Base-by-base conservation (phyloP, 2,797 vertebrate species). In the Pachyuromys duprasi region DNA sequence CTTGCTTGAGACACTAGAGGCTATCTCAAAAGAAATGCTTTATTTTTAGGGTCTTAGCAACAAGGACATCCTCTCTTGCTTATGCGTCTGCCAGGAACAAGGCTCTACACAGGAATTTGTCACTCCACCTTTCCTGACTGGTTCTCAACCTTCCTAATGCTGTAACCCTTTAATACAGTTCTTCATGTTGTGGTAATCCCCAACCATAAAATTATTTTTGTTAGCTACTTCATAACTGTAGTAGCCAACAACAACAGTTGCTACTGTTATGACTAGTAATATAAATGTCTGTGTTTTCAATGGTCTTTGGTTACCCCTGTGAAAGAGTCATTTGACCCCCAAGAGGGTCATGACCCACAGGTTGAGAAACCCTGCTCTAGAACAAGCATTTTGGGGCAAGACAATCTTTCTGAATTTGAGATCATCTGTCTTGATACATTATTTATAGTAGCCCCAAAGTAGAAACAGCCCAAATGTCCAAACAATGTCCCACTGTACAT, bases 31-130 rank as follows among this genome's bases (percentile, higher is more conserved):
- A 84, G 57, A 84, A 65, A 75, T 39, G 33, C 49, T 86, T 69
- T 36, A 39, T 57, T 91, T 95, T 92, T 93, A 89, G 53, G 31
- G 28, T 90, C 75, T 65, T 89, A 76, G n/a, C 22, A 45, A 17
- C 31, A 55, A 93, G 63, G 11, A 42, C 74, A 93, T 39, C 60
- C 67, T 89, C 63, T 87, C 28, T 86, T 69, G 26, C 36, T 9
- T 70, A 17, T 60, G 81, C 28, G 28, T 15, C 22, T 87, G 18
- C 39, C 72, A 83, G 28, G 15, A 60, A 6, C 92, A 84, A 90
- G 70, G 49, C 57, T 39, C 14, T 36, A 55, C 24, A 33, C 28
- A 84, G 65, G n/a, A 94, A 62, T 57, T 45, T 33, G 28, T 39
- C 76, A 49, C 57, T 86, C 28, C n/a, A 22, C 76, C 9, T 39